A percentile compares a stretch with the other conserved stretches of the same genome.
Evolutionary conservation across 2,797 vertebrate species (phyloP).

Genomic region (Sebastes cheni): DNA sequence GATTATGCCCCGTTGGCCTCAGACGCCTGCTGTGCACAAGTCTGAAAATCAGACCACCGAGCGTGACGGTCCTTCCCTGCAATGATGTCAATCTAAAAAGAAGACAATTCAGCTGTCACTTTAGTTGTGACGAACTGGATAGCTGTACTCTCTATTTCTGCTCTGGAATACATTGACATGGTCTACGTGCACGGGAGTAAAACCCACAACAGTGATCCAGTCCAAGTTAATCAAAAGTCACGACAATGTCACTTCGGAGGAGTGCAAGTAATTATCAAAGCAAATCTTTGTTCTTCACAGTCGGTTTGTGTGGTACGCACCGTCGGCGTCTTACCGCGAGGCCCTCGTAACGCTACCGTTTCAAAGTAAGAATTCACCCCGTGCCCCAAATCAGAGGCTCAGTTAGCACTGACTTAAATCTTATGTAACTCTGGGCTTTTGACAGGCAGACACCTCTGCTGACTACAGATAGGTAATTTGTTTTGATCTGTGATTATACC

Average conservation of each 20-base stretch:
- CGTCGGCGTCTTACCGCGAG: slow-evolving; percentile 26
- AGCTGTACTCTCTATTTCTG: not conserved
- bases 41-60: slow-evolving; percentile 40
- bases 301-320: slow-evolving; percentile 60
- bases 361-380: slow-evolving; percentile 76
- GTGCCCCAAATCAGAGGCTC: slow-evolving; percentile 75
- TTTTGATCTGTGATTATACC: slow-evolving; percentile 88
- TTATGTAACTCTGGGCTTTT: slow-evolving; percentile 83
- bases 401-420: slow-evolving; percentile 81
- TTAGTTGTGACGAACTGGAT: not conserved
- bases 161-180: not conserved
- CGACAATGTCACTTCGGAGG: slow-evolving; percentile 50
- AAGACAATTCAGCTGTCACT: slow-evolving; percentile 24
- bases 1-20: slow-evolving; percentile 30
- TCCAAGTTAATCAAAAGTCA: slow-evolving; percentile 56
- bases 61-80: slow-evolving; percentile 19
- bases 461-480: slow-evolving; percentile 86
- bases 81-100: slow-evolving; percentile 28
- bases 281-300: slow-evolving; percentile 54
- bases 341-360: slow-evolving; percentile 50
- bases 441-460: slow-evolving; percentile 80
- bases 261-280: slow-evolving; percentile 61
- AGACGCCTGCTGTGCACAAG: slow-evolving; percentile 16
- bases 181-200: not conserved
- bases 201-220: not conserved